Conservation (phyloP, 2,797 vertebrate species). For the Spheniscus humboldti region DNA sequence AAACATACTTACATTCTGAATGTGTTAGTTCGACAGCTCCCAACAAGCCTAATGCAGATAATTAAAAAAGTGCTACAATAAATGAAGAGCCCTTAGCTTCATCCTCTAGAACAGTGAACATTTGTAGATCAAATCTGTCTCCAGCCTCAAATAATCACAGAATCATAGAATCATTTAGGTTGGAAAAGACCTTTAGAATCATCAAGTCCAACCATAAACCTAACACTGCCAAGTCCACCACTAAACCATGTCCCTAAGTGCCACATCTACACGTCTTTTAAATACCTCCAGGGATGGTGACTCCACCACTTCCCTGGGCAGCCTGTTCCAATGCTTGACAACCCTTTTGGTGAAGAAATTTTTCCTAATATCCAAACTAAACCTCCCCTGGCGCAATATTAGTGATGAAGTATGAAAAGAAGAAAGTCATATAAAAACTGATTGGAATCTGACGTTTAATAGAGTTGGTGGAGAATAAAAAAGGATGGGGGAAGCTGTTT, state of each 20-base stretch:
- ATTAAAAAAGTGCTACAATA: background rate
- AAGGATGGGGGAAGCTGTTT: background rate
- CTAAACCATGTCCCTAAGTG: background rate
- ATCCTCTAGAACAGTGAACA: background rate
- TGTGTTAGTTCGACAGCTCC: background rate
- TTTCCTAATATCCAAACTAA: background rate
- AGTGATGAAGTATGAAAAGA: conserved; percentile 13
- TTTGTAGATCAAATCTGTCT: background rate
- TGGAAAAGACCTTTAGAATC: background rate
- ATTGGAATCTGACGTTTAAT: background rate
- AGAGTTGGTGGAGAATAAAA: background rate
- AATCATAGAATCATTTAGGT: background rate
- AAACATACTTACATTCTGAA: background rate
- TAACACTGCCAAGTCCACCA: background rate
- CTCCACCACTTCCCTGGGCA: background rate
- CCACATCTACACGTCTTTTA: background rate
- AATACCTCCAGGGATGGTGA: background rate
- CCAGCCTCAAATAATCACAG: background rate
- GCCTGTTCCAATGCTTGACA: background rate
- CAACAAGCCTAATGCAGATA: background rate
- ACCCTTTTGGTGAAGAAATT: background rate
- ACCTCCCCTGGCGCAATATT: background rate
- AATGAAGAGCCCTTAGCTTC: background rate
- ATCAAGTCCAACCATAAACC: background rate
- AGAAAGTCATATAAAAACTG: background rate